These are phyloP conservation scores for Clinocottus analis DNA, from an alignment of 2,113 vertebrate genomes.

Conservation along the genomic window DNA sequence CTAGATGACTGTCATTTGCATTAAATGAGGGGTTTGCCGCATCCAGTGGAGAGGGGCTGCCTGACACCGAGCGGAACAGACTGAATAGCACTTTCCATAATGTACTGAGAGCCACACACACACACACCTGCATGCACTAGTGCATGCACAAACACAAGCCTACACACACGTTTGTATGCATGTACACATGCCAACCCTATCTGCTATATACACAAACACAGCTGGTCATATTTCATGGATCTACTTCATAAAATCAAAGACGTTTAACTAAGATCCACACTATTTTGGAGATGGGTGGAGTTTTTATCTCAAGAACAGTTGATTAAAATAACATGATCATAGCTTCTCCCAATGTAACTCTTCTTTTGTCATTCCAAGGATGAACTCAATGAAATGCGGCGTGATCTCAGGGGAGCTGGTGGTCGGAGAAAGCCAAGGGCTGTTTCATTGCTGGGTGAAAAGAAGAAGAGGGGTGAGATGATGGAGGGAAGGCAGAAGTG, in stretches of 20 bases:
- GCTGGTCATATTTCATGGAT: background rate
- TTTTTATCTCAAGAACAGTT: conserved; percentile 20
- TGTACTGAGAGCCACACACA: conserved; percentile 30
- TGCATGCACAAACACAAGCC: conserved; percentile 32
- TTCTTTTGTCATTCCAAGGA: conserved; percentile 59
- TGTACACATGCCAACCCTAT: background rate
- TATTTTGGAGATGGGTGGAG: background rate
- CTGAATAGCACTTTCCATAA: conserved; percentile 66
- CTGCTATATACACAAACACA: conserved; percentile 12
- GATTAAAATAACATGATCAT: conserved; percentile 32
- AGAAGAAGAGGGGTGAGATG: conserved; percentile 65
- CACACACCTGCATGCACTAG: conserved; percentile 38
- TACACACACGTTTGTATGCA: background rate
- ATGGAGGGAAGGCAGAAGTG: conserved; percentile 60
- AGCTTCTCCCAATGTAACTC: conserved; percentile 32
- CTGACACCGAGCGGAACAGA: conserved; percentile 68
- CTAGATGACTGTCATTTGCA: conserved; percentile 99
- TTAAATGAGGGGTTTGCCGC: conserved; percentile 94
- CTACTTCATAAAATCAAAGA: conserved; percentile 18
- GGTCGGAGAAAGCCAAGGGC: conserved; percentile 60
- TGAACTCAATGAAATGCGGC: conserved; percentile 60
- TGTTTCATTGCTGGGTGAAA: conserved; percentile 73
- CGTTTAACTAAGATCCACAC: background rate
- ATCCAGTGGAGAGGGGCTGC: conserved; percentile 85
- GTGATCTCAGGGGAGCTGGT: conserved; percentile 63